Base-by-base conservation (phyloP, 2,888 invertebrate genomes). In the Zhuqinia jingwanae region DNA sequence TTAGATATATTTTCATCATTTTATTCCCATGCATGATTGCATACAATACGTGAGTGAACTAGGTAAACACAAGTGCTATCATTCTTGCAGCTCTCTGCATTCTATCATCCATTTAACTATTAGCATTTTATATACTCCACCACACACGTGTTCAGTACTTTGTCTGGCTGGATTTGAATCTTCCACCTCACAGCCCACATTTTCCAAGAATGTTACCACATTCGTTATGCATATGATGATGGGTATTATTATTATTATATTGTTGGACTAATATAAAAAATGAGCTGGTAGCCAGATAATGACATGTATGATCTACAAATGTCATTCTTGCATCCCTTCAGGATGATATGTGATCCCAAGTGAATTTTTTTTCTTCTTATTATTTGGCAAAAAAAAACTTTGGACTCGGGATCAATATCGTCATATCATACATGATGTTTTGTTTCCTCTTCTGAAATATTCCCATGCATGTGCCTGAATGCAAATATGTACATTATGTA, bases 231-330 rank as follows among this genome's bases (percentile, higher is more conserved):
- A 60, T n/a, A n/a, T 36, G 13, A 36, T 63, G 17, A 63, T 63
- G 30, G 60, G 27, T n/a, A 60, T 56, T 56, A 20, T 56, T 22
- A 36, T 63, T 63, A 17, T 1, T 63, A 36, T 63, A 15, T n/a
- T 63, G 20, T 8, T 56, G 5, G 17, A 22, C 25, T 60, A 60
- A 45, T 47, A 17, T 76, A 78, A 78, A 70, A 85, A 78, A 78
- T 78, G 78, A 56, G 58, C 30, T 58, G 58, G 60, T 53, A 78
- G 45, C 42, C 68, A 15, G 36, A 30, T 56, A 60, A 78, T 77
- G 85, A 78, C 85, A 58, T 53, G 77, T 25, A 60, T 85, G 85
- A 78, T 85, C 85, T 58, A 85, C 85, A 78, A 85, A 85, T 85
- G 78, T 85, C 85, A 85, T 45, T 78, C 56, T 68, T 65, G 27